phyloP scores from a whole-genome alignment of 2,113 vertebrate species.

The Trachemys scripta region DNA sequence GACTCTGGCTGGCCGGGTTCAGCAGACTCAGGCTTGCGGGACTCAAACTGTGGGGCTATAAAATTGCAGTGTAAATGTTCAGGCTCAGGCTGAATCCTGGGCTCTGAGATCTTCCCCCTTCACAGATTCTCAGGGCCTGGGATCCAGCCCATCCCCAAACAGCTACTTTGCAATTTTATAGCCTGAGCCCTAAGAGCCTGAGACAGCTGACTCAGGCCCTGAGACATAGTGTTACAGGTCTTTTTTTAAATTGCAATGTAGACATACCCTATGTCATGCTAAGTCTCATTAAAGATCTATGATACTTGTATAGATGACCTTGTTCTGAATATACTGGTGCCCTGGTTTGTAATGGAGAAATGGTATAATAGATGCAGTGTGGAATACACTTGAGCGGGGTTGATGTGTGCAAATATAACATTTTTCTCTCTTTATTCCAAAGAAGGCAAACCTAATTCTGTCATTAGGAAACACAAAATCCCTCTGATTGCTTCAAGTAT shows the following conservation, averaged over 20 bases:
- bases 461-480: neutral
- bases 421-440: neutral
- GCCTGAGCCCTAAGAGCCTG: too few species aligned
- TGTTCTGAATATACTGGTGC: neutral
- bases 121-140: neutral
- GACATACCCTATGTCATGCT: neutral
- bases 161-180: neutral
- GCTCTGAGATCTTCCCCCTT: neutral
- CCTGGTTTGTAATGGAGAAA: neutral
- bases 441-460: neutral
- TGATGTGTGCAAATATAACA: neutral
- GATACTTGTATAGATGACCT: neutral
- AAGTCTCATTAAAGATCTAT: neutral
- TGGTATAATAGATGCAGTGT: fast-evolving
- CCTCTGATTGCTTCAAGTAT: neutral
- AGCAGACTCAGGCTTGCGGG: neutral
- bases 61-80: neutral
- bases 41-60: neutral
- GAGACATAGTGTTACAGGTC: neutral
- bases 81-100: neutral
- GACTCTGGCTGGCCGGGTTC: neutral
- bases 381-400: neutral
- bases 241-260: neutral
- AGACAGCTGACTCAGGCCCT: neutral
- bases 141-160: neutral